A percentile compares a stretch with the other conserved stretches of the same genome.
These are phyloP conservation scores for Apamea monoglypha DNA, from an alignment of 2,888 invertebrate species.

Conservation along the genomic window DNA sequence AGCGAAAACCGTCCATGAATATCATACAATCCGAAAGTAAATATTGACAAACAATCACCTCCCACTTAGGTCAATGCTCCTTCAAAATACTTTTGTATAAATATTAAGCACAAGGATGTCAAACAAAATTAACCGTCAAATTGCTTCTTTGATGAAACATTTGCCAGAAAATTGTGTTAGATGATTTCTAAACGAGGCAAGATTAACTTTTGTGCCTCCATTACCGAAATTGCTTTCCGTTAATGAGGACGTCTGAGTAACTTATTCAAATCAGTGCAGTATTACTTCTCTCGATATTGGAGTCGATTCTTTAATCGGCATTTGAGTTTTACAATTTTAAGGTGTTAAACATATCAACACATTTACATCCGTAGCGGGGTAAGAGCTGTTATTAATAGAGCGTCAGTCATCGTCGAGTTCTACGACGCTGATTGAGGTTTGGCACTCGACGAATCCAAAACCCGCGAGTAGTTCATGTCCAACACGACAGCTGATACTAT, in stretches of 20 bases:
- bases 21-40: background rate
- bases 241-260: constrained; percentile 21
- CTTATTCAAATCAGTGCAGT: constrained; percentile 20
- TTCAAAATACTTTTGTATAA: constrained; percentile 1
- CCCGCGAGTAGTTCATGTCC: constrained; percentile 37
- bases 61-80: constrained; percentile 5
- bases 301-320: background rate
- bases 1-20: constrained; percentile 8
- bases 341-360: constrained; percentile 44
- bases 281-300: constrained; percentile 10
- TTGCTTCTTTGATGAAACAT: constrained; percentile 15
- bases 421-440: constrained; percentile 58
- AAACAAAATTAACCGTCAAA: constrained; percentile 29
- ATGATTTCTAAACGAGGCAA: constrained; percentile 29
- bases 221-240: constrained; percentile 41
- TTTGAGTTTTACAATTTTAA: constrained; percentile 17
- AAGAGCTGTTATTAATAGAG: constrained; percentile 47
- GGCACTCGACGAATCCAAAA: constrained; percentile 56
- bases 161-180: constrained; percentile 26
- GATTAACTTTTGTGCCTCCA: constrained; percentile 39
- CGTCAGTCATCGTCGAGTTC: constrained; percentile 51
- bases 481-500: constrained; percentile 32
- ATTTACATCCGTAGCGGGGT: constrained; percentile 45
- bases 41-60: constrained; percentile 29
- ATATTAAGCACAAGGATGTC: constrained; percentile 15